These are phyloP conservation scores for Augiades crinisus DNA, from an alignment of 2,888 invertebrate genomes.

Conservation along the genomic window DNA sequence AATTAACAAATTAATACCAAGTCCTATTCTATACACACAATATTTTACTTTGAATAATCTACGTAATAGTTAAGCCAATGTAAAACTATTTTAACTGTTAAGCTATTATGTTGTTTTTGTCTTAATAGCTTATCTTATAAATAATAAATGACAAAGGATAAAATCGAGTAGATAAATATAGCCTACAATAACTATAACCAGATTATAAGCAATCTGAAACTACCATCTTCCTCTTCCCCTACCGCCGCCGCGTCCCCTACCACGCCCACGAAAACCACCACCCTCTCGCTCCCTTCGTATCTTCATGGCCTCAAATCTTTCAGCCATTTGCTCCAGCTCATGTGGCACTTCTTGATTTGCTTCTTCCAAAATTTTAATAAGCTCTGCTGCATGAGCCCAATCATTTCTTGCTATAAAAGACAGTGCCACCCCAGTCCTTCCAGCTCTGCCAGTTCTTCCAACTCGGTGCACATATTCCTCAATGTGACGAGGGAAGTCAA, in stretches of 20 bases:
- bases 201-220: neutral
- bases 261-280: constrained; percentile 54
- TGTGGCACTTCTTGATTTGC: constrained; percentile 92
- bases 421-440: constrained; percentile 90
- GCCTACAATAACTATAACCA: too few relatives aligned
- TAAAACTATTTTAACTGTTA: too few relatives aligned
- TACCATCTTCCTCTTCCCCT: constrained; percentile 56
- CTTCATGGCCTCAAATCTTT: constrained; percentile 86
- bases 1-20: too few relatives aligned
- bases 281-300: constrained; percentile 80
- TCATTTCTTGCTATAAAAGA: constrained; percentile 90
- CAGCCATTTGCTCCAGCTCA: constrained; percentile 88
- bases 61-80: too few relatives aligned
- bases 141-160: too few relatives aligned
- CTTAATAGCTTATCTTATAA: too few relatives aligned
- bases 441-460: constrained; percentile 97
- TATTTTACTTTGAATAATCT: too few relatives aligned
- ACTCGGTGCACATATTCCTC: constrained; percentile 98
- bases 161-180: too few relatives aligned
- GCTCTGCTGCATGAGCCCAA: constrained; percentile 90
- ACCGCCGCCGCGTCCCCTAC: constrained; percentile 49
- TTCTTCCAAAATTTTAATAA: constrained; percentile 93
- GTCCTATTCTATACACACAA: too few relatives aligned
- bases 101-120: too few relatives aligned
- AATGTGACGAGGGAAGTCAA: constrained; percentile 95